These are phyloP conservation scores for Gobiocypris rarus DNA, from an alignment of 2,113 vertebrate species.

Conservation along the genomic window DNA sequence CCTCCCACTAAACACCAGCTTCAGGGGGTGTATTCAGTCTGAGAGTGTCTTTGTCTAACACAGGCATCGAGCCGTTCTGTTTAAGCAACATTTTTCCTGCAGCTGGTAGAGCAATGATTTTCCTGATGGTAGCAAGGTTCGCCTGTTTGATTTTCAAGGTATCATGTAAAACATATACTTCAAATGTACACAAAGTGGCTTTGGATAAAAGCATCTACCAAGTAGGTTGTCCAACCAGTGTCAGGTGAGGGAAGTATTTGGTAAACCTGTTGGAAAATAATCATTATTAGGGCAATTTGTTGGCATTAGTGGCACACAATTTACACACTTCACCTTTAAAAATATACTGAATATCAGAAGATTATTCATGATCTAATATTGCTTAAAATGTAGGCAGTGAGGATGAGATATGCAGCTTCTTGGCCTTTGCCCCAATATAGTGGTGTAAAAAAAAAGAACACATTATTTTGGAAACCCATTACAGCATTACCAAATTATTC, in stretches of 20 bases:
- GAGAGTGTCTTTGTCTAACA: constrained; percentile 57
- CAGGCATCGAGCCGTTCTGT: not conserved
- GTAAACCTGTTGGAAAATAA: not conserved
- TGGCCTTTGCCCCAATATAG: not conserved
- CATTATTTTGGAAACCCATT: not conserved
- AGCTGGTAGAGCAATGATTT: not conserved
- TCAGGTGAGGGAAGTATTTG: not conserved
- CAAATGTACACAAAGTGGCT: not conserved
- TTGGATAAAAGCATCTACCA: not conserved
- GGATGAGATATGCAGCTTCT: not conserved
- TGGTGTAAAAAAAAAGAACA: not conserved
- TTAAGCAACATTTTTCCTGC: not conserved
- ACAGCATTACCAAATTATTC: not conserved
- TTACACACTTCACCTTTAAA: not conserved
- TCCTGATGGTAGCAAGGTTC: not conserved
- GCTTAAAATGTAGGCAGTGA: not conserved
- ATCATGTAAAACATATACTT: not conserved
- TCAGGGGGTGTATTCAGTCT: constrained; percentile 63
- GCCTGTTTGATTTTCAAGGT: not conserved
- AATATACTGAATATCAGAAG: too few species aligned
- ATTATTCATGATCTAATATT: not conserved
- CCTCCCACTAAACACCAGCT: constrained; percentile 59
- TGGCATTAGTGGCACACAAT: not conserved
- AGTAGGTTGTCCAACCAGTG: not conserved
- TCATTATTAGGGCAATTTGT: not conserved